phyloP scores from a whole-genome alignment of 2,888 invertebrate species.

The Drosophila demipolita region DNA sequence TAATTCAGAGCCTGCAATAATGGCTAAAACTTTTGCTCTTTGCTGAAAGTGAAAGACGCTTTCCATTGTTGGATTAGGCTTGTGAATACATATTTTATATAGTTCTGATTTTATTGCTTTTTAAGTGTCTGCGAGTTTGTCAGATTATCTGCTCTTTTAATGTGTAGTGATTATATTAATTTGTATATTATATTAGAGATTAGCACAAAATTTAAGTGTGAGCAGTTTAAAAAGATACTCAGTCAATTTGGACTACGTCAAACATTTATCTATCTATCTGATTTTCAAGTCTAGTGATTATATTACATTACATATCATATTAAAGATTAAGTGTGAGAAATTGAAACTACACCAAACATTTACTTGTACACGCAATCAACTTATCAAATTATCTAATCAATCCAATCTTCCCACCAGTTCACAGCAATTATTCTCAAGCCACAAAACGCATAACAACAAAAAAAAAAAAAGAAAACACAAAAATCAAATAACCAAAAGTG shows the following conservation, averaged over 20 bases:
- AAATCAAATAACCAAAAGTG: constrained; percentile 47
- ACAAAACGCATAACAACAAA: constrained; percentile 33
- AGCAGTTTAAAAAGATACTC: not conserved
- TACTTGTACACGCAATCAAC: not conserved
- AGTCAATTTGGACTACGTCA: not conserved
- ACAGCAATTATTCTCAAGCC: constrained; percentile 38
- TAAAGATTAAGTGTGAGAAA: not conserved
- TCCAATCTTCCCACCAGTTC: constrained; percentile 42
- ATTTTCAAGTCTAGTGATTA: not conserved
- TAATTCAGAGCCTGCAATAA: constrained; percentile 27
- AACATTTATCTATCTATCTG: not conserved
- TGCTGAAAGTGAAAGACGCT: not conserved
- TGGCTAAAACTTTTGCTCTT: constrained; percentile 19
- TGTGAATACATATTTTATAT: not conserved
- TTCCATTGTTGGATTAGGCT: not conserved
- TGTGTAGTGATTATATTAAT: not conserved
- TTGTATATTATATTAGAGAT: not conserved
- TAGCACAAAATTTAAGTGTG: not conserved
- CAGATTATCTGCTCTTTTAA: not conserved
- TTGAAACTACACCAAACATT: not conserved
- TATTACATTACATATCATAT: not conserved
- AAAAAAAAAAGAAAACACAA: constrained; percentile 19
- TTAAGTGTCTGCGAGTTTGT: not conserved
- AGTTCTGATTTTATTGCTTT: not conserved
- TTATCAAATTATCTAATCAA: constrained; percentile 14